Conservation (phyloP, 2,113 vertebrate species). For the Mastomys natalensis region DNA sequence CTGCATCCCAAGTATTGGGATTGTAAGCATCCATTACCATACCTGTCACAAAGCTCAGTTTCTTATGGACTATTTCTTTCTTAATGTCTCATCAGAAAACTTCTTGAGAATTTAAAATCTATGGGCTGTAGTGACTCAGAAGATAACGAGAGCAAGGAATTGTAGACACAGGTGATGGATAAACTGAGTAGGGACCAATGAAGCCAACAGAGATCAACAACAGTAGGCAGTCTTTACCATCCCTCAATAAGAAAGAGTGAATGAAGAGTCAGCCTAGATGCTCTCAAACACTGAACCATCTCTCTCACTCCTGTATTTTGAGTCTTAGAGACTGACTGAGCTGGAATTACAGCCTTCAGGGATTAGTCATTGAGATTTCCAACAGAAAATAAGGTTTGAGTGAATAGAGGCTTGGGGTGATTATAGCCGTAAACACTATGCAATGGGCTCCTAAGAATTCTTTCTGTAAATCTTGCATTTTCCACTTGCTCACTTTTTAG, state of each 20-base stretch:
- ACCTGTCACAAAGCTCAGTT: neutral
- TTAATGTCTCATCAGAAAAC: neutral
- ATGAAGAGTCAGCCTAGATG: neutral
- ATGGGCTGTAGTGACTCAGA: neutral
- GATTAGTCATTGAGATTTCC: neutral
- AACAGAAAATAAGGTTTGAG: neutral
- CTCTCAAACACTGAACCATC: neutral
- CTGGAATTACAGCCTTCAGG: neutral
- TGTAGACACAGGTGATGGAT: neutral
- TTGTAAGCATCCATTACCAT: too few relatives aligned
- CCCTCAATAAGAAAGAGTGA: neutral
- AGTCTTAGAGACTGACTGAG: neutral
- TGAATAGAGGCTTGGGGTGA: neutral
- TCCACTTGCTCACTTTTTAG: neutral
- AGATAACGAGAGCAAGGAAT: neutral
- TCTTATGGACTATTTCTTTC: neutral
- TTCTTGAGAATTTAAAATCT: constrained; percentile 5
- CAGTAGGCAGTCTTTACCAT: neutral
- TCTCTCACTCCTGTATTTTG: neutral
- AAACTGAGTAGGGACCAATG: neutral
- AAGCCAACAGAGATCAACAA: neutral
- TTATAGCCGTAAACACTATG: neutral
- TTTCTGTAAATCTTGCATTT: constrained; percentile 5
- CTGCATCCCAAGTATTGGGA: neutral
- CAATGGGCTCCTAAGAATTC: neutral